Evolutionary conservation across 2,113 vertebrate genomes (phyloP).

Genomic region (Accipiter virgatus): DNA sequence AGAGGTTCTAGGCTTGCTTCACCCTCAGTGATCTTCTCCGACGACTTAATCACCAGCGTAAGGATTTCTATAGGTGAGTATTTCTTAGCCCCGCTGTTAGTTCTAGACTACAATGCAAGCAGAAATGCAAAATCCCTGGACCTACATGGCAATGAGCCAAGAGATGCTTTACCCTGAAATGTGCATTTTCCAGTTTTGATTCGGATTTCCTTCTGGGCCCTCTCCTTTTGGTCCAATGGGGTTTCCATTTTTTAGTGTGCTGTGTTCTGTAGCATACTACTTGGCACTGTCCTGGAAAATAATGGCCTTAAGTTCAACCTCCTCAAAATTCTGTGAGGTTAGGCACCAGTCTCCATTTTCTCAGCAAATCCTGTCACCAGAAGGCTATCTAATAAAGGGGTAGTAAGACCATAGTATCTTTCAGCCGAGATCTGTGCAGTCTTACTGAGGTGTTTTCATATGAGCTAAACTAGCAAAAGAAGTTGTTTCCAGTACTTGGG

Average conservation of each 20-base stretch:
- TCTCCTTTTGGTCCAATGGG: neutral
- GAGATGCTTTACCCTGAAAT: neutral
- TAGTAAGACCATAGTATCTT: neutral
- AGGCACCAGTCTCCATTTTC: neutral
- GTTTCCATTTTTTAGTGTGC: neutral
- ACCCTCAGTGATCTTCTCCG: neutral
- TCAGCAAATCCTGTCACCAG: neutral
- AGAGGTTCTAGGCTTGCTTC: neutral
- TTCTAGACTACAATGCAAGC: neutral
- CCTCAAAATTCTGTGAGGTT: neutral
- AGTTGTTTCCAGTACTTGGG: neutral
- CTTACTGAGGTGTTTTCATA: neutral
- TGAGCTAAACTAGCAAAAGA: neutral
- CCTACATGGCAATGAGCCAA: neutral
- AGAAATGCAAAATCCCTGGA: neutral
- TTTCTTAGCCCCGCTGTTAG: neutral
- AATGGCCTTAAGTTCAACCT: neutral
- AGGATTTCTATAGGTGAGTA: neutral
- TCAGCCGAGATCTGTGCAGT: neutral
- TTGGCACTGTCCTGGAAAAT: neutral
- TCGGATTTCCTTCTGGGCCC: neutral
- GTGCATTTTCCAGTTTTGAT: neutral
- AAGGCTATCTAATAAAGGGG: neutral
- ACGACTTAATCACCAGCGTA: neutral
- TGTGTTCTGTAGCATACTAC: neutral